phyloP scores from a whole-genome alignment of 1,140 invertebrate species.

The Phymastichus coffea region DNA sequence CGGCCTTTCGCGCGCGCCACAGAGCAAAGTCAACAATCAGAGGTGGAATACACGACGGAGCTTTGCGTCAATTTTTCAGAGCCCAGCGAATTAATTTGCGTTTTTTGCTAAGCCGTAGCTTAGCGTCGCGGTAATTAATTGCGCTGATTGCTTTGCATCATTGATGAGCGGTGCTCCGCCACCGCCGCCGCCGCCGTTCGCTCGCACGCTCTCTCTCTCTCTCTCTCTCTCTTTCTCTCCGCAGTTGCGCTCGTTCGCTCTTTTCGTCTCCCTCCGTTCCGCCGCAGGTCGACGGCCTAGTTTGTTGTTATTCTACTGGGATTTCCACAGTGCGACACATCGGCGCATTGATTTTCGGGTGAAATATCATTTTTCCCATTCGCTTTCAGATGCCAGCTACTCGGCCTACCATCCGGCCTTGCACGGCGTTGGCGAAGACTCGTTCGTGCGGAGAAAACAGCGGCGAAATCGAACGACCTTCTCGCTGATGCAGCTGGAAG shows the following conservation, averaged over 20 bases:
- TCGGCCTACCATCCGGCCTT: constrained; percentile 86
- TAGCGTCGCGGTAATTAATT: constrained; percentile 57
- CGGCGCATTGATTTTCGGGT: too few species aligned
- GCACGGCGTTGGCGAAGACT: constrained; percentile 80
- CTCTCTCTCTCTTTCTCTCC: constrained; percentile 29
- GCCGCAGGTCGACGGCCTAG: too few species aligned
- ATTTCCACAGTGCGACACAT: too few species aligned
- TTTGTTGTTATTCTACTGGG: too few species aligned
- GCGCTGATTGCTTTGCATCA: constrained; percentile 57
- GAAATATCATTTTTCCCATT: too few species aligned
- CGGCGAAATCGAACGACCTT: constrained; percentile 95
- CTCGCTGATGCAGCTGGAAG: constrained; percentile 92
- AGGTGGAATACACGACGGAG: too few species aligned
- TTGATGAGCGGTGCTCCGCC: constrained; percentile 51
- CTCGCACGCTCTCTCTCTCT: constrained; percentile 9
- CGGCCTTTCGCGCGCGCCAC: too few species aligned
- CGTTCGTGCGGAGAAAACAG: constrained; percentile 94
- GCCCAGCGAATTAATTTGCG: constrained; percentile 58
- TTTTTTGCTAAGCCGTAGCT: constrained; percentile 54
- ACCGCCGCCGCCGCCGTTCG: constrained; percentile 16
- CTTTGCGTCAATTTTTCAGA: constrained; percentile 54
- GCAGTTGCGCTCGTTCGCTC: not conserved
- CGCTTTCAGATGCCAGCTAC: constrained; percentile 84
- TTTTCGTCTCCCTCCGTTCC: too few species aligned
- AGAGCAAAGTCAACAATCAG: too few species aligned